Evolutionary conservation across 2,888 invertebrate species (phyloP).

Genomic region (Aelia acuminata): DNA sequence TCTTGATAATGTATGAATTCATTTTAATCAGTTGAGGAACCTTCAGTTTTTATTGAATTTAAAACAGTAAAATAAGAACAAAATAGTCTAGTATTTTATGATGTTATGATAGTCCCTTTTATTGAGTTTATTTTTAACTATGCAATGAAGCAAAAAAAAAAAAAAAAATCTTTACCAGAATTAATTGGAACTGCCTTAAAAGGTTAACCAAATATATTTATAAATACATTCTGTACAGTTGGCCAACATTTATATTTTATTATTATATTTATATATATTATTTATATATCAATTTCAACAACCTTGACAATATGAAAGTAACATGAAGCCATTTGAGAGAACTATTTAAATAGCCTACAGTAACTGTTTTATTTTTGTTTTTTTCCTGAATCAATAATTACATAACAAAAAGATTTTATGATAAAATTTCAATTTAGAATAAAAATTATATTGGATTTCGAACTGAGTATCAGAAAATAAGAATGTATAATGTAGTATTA

Average conservation of each 20-base stretch:
- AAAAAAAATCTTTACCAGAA: background rate
- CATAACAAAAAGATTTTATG: no score
- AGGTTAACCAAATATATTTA: background rate
- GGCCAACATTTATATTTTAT: background rate
- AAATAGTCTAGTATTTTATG: background rate
- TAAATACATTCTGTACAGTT: background rate
- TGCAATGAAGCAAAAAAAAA: no score
- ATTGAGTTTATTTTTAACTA: background rate
- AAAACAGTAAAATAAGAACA: background rate
- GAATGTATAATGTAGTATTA: no score
- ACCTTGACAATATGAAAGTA: conserved; percentile 26
- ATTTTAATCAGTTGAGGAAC: background rate
- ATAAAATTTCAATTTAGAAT: no score
- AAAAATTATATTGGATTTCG: background rate
- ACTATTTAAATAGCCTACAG: background rate
- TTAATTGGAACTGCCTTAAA: background rate
- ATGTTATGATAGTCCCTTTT: background rate
- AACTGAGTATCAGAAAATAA: background rate
- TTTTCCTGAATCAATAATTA: background rate
- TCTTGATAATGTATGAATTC: background rate
- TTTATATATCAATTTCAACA: no score
- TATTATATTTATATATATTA: no score
- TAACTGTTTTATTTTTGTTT: background rate
- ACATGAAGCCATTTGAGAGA: background rate
- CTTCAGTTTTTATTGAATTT: background rate